phyloP scores from a whole-genome alignment of 2,113 vertebrate genomes.

The Nyctereutes procyonoides region DNA sequence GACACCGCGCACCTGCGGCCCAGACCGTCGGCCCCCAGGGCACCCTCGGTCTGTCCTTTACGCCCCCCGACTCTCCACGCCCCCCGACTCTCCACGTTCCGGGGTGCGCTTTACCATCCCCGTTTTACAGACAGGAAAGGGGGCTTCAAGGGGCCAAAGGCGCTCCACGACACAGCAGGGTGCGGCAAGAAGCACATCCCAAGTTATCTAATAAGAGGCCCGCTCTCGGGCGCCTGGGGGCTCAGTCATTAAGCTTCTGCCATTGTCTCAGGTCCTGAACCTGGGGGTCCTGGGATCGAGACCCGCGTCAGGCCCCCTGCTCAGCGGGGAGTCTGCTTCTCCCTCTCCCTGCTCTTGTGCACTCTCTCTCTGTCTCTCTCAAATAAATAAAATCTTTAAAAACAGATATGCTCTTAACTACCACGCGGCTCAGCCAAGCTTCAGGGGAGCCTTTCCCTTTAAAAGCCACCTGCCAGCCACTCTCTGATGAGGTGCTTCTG shows the following conservation, averaged over 20 bases:
- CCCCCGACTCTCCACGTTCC: too few relatives aligned
- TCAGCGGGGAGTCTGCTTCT: too few relatives aligned
- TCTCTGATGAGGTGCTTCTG: not conserved
- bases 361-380: too few relatives aligned
- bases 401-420: not conserved
- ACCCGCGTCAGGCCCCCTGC: too few relatives aligned
- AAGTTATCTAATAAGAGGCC: fast-evolving
- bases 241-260: too few relatives aligned
- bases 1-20: not conserved
- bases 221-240: too few relatives aligned
- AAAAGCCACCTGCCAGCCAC: not conserved
- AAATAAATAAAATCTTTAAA: too few relatives aligned
- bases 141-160: not conserved
- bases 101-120: not conserved
- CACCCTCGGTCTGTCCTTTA: not conserved
- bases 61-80: not conserved
- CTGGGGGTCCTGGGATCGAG: too few relatives aligned
- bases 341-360: too few relatives aligned
- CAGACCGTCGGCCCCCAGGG: too few relatives aligned
- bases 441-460: not conserved
- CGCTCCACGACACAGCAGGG: not conserved
- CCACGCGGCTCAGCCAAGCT: not conserved
- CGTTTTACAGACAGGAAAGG: not conserved
- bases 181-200: not conserved
- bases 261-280: too few relatives aligned